Conservation (phyloP, 1,140 invertebrate genomes). For the Spodoptera litura region DNA sequence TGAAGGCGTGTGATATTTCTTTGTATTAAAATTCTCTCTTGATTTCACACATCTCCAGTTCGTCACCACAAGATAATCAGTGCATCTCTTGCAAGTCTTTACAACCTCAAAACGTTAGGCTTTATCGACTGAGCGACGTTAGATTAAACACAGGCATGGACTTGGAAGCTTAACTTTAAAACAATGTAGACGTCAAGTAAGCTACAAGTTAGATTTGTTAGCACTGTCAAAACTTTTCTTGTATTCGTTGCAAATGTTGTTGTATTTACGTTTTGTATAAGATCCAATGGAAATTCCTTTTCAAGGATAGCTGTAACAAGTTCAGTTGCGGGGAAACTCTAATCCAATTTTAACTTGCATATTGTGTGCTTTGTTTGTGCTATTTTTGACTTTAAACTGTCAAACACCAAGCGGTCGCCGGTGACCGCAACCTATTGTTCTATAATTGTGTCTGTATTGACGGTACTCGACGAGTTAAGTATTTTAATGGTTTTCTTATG, state of each 20-base stretch:
- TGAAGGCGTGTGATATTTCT: too few relatives aligned
- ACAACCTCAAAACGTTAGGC: conserved; percentile 14
- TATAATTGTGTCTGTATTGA: too few relatives aligned
- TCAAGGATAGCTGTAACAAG: conserved; percentile 24
- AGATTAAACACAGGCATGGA: conserved; percentile 33
- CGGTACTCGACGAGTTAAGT: too few relatives aligned
- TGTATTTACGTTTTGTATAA: conserved; percentile 29
- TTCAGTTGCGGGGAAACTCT: conserved; percentile 32
- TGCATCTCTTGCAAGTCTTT: background rate
- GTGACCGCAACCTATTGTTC: too few relatives aligned
- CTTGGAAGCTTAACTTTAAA: background rate
- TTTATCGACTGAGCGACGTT: conserved; percentile 22
- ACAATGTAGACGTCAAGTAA: conserved; percentile 30
- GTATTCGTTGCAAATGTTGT: conserved; percentile 12
- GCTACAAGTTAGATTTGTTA: conserved; percentile 26
- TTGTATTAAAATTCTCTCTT: too few relatives aligned
- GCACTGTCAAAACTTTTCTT: conserved; percentile 20
- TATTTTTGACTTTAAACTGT: conserved; percentile 18
- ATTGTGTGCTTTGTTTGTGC: conserved; percentile 9
- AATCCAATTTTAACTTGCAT: conserved; percentile 31
- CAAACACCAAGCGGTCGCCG: too few relatives aligned
- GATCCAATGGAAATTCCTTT: conserved; percentile 26
- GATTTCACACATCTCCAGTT: too few relatives aligned
- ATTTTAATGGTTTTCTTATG: background rate
- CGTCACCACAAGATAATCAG: background rate